Conservation (phyloP, 1,140 invertebrate genomes). For the Cydia fagiglandana region DNA sequence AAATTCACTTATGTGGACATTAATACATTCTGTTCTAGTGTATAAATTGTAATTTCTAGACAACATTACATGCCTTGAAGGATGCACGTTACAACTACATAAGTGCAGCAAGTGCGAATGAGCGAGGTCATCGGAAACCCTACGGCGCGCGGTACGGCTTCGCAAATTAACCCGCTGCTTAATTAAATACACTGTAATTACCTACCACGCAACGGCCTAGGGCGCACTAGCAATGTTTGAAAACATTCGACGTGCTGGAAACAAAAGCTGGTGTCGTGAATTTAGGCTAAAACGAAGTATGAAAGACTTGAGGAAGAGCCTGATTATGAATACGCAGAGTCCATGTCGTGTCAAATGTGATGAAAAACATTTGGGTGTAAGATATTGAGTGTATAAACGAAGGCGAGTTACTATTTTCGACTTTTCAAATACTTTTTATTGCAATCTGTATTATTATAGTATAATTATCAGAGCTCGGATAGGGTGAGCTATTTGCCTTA, state of each 20-base stretch:
- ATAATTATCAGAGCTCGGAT: no score
- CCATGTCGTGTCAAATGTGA: no score
- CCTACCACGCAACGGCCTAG: slow-evolving; percentile 60
- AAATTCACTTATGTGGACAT: no score
- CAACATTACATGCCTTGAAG: background rate
- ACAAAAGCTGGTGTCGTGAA: background rate
- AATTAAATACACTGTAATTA: slow-evolving; percentile 77
- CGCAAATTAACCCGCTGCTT: slow-evolving; percentile 71
- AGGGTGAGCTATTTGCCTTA: no score
- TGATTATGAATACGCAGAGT: no score
- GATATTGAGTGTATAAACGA: no score
- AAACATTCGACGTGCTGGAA: slow-evolving; percentile 6
- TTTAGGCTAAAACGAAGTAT: background rate
- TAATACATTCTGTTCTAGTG: no score
- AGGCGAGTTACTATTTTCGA: no score
- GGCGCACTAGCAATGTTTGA: background rate
- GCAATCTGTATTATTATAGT: no score
- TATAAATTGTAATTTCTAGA: no score
- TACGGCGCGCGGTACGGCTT: slow-evolving; percentile 65
- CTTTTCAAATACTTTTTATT: no score
- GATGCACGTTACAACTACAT: slow-evolving; percentile 37
- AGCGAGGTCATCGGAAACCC: slow-evolving; percentile 65
- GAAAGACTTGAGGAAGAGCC: background rate
- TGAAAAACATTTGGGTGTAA: no score
- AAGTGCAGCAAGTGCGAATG: slow-evolving; percentile 74